Base-by-base conservation (phyloP, 37 sponge, comb jelly and placozoan genomes). In the Cliona cf. orientalis region DNA sequence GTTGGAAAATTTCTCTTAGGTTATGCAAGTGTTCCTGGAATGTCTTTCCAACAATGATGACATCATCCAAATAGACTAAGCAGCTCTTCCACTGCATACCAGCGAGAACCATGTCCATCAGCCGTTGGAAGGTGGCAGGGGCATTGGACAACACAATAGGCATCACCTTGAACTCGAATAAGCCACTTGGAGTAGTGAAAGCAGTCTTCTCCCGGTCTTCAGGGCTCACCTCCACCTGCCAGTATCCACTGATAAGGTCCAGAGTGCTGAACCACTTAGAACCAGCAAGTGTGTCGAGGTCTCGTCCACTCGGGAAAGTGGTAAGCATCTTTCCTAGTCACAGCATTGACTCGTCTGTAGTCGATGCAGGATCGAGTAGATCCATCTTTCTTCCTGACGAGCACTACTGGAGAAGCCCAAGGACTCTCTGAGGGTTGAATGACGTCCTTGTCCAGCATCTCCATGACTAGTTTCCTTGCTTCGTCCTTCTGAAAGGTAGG, bases 21-120 rank as follows among this genome's bases (percentile, higher is more conserved):
- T 70, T 58, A 23, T 69, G 44, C 23, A 86, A 74, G 62, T 86
- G 86, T n/a, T 58, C 63, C 31, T 34, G 1, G 46, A 86, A 86
- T 17, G 63, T 62, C 28, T 32, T 5, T 9, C 79, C 78, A n/a
- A 86, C 14, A n/a, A 78, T 70, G 28, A 77, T 46, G 23, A 86
- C 60, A 42, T 86, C 86, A 53, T 86, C 86, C 25, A 86, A 37
- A 38, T 86, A 86, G 7, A 69, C 73, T 28, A 69, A 53, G 44
- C 84, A 60, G 41, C 49, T 21, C 22, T 46, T n/a, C 55, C 56
- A 65, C 37, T 58, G 66, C 2, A 74, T 42, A 35, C 66, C 75
- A 22, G 28, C 6, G 69, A 83, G 68, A 33, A 74, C 75, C 37
- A 34, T 49, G 46, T 83, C 75, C 84, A 83, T 83, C 28, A 73